A percentile compares a stretch with the other conserved stretches of the same genome.
Conservation (phyloP, 2,113 vertebrate species). For the Etheostoma spectabile region DNA sequence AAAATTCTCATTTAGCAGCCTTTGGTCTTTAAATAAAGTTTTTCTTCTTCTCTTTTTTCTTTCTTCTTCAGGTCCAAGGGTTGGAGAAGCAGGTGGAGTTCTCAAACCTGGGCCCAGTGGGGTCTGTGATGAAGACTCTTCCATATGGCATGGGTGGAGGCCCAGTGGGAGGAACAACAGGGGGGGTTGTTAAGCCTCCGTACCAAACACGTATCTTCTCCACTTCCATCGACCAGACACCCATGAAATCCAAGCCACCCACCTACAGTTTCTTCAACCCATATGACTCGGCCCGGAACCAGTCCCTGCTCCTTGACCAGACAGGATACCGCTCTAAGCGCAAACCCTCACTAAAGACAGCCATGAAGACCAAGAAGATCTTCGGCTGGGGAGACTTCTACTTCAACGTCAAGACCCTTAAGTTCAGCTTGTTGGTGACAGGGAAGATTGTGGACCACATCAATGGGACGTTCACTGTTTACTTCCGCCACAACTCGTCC, state of each 20-base stretch:
- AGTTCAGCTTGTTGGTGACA: constrained; percentile 90
- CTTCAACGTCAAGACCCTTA: constrained; percentile 93
- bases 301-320: constrained; percentile 81
- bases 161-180: constrained; percentile 54
- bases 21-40: not conserved
- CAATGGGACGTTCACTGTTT: constrained; percentile 98
- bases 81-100: constrained; percentile 89
- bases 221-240: constrained; percentile 79
- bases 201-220: constrained; percentile 85
- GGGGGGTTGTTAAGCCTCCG: constrained; percentile 82
- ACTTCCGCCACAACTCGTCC: constrained; percentile 97
- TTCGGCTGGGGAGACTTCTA: constrained; percentile 99
- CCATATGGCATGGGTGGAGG: constrained; percentile 82
- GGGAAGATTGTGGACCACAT: constrained; percentile 96
- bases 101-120: constrained; percentile 85
- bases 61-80: constrained; percentile 83
- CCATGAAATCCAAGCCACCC: constrained; percentile 84
- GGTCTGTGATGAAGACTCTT: constrained; percentile 85
- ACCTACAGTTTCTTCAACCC: constrained; percentile 82
- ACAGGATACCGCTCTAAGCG: constrained; percentile 88
- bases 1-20: not conserved
- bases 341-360: constrained; percentile 90
- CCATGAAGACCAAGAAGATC: constrained; percentile 93
- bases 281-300: constrained; percentile 87
- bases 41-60: constrained; percentile 38